phyloP scores from a whole-genome alignment of 2,888 invertebrate genomes.

The Trachelus iudaicus region DNA sequence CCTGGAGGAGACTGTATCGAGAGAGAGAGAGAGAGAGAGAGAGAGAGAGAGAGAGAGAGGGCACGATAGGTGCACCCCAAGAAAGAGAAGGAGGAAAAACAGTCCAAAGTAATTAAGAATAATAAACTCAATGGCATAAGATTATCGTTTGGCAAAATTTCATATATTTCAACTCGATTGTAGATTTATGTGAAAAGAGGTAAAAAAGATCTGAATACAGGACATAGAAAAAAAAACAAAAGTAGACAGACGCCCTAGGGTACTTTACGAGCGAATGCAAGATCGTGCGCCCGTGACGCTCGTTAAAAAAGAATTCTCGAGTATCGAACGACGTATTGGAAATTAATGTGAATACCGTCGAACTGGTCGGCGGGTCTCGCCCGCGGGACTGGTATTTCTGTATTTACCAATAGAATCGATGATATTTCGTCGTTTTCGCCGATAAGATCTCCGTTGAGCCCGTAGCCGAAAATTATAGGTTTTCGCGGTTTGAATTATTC shows the following conservation, averaged over 20 bases:
- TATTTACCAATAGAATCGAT: constrained; percentile 56
- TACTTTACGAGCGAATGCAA: too few species aligned
- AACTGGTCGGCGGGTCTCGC: constrained; percentile 48
- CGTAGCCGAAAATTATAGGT: constrained; percentile 60
- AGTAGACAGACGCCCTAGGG: constrained; percentile 14
- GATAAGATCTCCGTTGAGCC: constrained; percentile 52
- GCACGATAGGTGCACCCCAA: too few species aligned
- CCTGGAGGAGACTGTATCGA: too few species aligned
- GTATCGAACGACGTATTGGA: constrained; percentile 47
- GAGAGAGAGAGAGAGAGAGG: too few species aligned
- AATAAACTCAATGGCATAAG: too few species aligned
- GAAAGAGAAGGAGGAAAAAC: too few species aligned
- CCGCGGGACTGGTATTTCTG: constrained; percentile 49
- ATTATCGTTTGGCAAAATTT: too few species aligned
- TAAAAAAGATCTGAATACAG: constrained; percentile 11
- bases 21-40: too few species aligned
- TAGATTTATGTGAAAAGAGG: constrained; percentile 5
- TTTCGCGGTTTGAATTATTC: constrained; percentile 62
- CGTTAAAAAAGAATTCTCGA: background rate
- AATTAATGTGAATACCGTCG: constrained; percentile 53
- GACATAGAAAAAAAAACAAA: constrained; percentile 27
- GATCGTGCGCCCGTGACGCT: background rate
- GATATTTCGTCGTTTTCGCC: constrained; percentile 46
- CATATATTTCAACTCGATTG: too few species aligned
- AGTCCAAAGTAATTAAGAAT: too few species aligned